These are phyloP conservation scores for Takifugu bimaculatus DNA, from an alignment of 2,113 vertebrate species.

Conservation along the genomic window DNA sequence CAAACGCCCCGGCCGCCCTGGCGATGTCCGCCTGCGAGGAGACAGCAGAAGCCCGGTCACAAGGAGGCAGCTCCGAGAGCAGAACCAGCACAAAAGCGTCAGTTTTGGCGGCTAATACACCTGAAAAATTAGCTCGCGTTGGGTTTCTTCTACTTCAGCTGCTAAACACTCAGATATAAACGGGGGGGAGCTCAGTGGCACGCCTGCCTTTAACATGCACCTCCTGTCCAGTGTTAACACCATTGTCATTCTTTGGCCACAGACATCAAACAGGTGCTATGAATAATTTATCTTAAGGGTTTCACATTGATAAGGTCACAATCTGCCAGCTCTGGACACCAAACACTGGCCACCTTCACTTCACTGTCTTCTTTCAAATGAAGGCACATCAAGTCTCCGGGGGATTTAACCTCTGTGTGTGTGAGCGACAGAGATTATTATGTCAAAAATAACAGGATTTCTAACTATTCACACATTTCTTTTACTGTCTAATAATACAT, in stretches of 20 bases:
- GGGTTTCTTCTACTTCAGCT: too few species aligned
- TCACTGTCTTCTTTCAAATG: constrained; percentile 40
- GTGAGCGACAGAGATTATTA: not conserved
- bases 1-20: constrained; percentile 19
- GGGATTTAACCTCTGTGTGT: constrained; percentile 12
- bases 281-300: constrained; percentile 73
- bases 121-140: too few species aligned
- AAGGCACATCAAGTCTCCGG: constrained; percentile 7
- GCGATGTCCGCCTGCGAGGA: constrained; percentile 44
- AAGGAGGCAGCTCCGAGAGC: constrained; percentile 24
- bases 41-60: constrained; percentile 41
- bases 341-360: constrained; percentile 55
- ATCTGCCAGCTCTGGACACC: constrained; percentile 70
- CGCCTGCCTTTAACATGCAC: constrained; percentile 41
- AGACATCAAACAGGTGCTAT: constrained; percentile 72
- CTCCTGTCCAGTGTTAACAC: constrained; percentile 53
- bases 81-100: too few species aligned
- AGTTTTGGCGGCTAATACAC: too few species aligned
- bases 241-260: constrained; percentile 66
- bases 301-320: constrained; percentile 76
- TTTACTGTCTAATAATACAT: not conserved
- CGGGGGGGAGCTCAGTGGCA: too few species aligned
- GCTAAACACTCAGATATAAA: too few species aligned
- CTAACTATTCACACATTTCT: constrained; percentile 7
- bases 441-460: not conserved